Base-by-base conservation (phyloP, 2,888 invertebrate genomes). In the Eupithecia dodoneata region DNA sequence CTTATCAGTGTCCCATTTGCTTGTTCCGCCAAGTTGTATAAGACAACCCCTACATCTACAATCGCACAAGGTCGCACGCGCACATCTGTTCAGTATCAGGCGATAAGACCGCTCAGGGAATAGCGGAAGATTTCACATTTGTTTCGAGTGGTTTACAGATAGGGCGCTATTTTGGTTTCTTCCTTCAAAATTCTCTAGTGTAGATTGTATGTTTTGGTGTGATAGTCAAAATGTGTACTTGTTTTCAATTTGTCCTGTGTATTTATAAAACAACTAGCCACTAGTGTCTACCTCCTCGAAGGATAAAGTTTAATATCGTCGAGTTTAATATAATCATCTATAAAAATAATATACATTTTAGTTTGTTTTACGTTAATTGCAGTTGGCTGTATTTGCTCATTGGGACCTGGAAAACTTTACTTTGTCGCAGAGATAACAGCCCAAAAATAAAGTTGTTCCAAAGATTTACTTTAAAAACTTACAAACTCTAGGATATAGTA, bases 11-110 rank as follows among this genome's bases (percentile, higher is more conserved):
- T 2, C 18, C 18, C 59, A 63, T 63, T 63, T 6, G 10, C 10
- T 30, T 12, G 30, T 30, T 63, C 30, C 63, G 63, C 30, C 12
- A 63, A 30, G 63, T 63, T 30, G n/a, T 59, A 63, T 12, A 63
- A 63, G 63, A 30, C 55, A 18, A 2, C 63, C 30, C n/a, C n/a
- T 55, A 30, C 30, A 10, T 9, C 7, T 63, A 30, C 30, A 3
- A 10, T 63, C 63, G 18, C n/a, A 63, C 63, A 63, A 63, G 63
- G 63, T 63, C 63, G 63, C 63, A 18, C 59, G 59, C 18, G 59
- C 59, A 63, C 63, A 63, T 63, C 63, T 63, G 63, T 18, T 63
- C 30, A 12, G 63, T 30, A 30, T 63, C 30, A 30, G 18, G 4
- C 30, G 63, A 63, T 63, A 63, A 30, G 30, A 63, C n/a, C 30